Conservation (phyloP, 2,113 vertebrate species). For the Xiphorhynchus elegans region DNA sequence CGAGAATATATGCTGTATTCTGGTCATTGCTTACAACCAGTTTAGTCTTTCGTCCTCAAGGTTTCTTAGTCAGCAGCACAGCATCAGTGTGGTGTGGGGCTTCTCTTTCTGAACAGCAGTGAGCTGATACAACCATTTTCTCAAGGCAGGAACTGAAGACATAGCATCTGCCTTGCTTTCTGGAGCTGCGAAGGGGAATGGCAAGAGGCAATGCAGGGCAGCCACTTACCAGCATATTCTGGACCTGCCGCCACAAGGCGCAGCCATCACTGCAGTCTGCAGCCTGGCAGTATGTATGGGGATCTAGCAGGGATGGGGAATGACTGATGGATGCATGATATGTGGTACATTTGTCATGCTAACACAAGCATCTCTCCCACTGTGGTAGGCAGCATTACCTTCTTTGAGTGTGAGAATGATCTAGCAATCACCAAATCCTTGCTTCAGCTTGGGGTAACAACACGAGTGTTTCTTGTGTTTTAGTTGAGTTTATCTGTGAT, state of each 20-base stretch:
- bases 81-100: no score
- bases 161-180: accelerated
- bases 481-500: neutral
- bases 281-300: accelerated
- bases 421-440: neutral
- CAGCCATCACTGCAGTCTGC: neutral
- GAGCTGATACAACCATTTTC: neutral
- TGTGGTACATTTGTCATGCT: accelerated
- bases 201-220: neutral
- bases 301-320: neutral
- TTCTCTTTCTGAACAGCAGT: neutral
- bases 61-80: neutral
- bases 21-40: neutral
- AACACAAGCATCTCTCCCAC: accelerated
- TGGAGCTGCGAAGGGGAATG: neutral
- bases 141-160: neutral
- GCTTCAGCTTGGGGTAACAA: neutral
- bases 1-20: neutral
- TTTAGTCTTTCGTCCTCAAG: neutral
- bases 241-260: neutral
- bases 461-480: neutral
- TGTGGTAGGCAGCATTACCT: neutral
- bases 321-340: accelerated
- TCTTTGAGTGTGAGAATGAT: neutral
- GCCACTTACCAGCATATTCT: neutral